phyloP scores from a whole-genome alignment of 2,113 vertebrate genomes.

The Protobothrops flavoviridis region DNA sequence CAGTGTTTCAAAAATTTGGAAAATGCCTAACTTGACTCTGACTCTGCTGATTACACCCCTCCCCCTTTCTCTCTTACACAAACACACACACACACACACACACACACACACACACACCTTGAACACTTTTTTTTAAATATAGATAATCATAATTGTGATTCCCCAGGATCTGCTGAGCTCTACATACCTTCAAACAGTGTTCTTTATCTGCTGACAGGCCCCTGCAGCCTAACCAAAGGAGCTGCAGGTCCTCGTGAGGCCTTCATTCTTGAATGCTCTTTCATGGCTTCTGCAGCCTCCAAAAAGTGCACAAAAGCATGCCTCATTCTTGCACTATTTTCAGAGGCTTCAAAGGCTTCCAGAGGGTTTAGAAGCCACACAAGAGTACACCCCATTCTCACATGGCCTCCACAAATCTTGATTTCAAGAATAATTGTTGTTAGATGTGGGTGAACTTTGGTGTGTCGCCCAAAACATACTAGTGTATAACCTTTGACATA shows the following conservation, averaged over 20 bases:
- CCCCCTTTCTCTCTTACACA: too few relatives aligned
- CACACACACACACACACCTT: too few relatives aligned
- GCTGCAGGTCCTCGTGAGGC: rapidly evolving
- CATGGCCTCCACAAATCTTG: not conserved
- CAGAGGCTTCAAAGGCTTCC: not conserved
- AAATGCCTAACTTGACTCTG: not conserved
- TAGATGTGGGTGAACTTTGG: not conserved
- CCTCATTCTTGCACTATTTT: not conserved
- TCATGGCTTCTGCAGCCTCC: not conserved
- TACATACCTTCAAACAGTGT: not conserved
- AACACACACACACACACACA: too few relatives aligned
- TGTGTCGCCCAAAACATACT: not conserved
- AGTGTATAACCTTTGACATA: not conserved
- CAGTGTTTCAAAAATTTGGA: not conserved
- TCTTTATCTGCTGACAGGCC: not conserved
- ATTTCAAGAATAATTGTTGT: not conserved
- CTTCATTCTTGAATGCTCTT: not conserved
- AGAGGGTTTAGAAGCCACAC: not conserved
- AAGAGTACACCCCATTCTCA: not conserved
- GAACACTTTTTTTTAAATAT: not conserved
- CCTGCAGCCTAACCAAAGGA: not conserved
- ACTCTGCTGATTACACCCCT: too few relatives aligned
- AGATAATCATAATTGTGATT: not conserved
- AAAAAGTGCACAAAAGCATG: not conserved
- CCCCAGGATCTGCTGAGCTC: not conserved